Conservation (phyloP, 2,797 vertebrate genomes). For the Eupleurogrammus muticus region DNA sequence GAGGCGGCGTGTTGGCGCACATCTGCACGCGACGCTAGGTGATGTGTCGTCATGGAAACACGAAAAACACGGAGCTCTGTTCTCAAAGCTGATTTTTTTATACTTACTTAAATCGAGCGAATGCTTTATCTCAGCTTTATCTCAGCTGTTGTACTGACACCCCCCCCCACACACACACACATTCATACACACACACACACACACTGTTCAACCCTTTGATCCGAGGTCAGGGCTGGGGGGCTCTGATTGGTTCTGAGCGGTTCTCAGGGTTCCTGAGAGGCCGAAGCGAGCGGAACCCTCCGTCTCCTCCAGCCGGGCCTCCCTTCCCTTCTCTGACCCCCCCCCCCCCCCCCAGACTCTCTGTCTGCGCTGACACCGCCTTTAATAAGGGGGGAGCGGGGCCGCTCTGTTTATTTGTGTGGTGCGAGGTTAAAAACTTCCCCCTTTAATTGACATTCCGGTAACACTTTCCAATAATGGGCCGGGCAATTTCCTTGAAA, state of each 20-base stretch:
- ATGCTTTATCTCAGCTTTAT: conserved; percentile 35
- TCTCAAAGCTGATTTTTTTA: no score
- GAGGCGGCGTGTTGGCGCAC: no score
- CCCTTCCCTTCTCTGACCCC: conserved; percentile 39
- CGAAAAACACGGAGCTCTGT: no score
- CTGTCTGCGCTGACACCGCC: conserved; percentile 81
- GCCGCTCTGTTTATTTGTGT: conserved; percentile 80
- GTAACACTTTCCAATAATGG: conserved; percentile 86
- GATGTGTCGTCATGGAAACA: no score
- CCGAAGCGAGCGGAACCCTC: conserved; percentile 70
- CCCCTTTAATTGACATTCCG: conserved; percentile 85
- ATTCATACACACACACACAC: conserved; percentile 2
- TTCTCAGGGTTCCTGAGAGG: no score
- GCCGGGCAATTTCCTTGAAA: conserved; percentile 83
- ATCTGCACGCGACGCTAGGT: no score
- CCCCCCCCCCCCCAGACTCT: conserved; percentile 77
- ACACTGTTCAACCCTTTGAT: conserved; percentile 23
- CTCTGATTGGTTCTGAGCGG: conserved; percentile 70
- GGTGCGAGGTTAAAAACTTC: conserved; percentile 84
- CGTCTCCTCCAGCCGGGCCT: conserved; percentile 62
- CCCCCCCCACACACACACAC: conserved; percentile 11
- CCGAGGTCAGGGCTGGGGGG: conserved; percentile 51
- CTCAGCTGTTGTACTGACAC: no score
- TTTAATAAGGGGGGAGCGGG: conserved; percentile 79
- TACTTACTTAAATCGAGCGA: no score